These are phyloP conservation scores for Piprites chloris DNA, from an alignment of 2,113 vertebrate species.

Conservation along the genomic window DNA sequence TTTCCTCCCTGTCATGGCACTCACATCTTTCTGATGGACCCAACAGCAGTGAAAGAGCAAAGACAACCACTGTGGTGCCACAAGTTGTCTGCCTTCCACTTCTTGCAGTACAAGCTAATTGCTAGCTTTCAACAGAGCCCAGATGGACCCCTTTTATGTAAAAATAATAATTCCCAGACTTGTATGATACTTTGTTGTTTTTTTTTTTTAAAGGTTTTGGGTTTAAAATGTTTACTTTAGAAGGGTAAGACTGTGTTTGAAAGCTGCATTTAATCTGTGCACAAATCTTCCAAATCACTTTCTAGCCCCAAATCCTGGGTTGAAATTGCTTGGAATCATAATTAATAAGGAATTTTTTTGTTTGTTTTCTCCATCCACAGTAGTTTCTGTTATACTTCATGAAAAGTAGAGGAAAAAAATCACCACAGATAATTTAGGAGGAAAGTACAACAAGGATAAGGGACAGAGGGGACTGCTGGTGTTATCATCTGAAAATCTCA, in stretches of 20 bases:
- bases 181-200: background rate
- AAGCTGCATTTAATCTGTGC: background rate
- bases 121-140: background rate
- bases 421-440: background rate
- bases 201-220: background rate
- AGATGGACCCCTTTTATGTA: background rate
- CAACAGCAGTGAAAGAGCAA: background rate
- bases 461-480: background rate
- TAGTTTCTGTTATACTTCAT: background rate
- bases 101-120: background rate
- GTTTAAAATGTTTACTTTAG: background rate
- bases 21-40: constrained; percentile 4
- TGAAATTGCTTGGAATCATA: background rate
- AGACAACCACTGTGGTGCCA: background rate
- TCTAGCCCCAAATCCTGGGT: background rate
- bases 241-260: background rate
- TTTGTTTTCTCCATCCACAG: background rate
- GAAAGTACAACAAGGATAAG: background rate
- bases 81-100: background rate
- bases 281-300: background rate
- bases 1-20: background rate
- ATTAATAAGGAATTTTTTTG: background rate
- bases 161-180: background rate
- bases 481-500: constrained; percentile 15
- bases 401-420: background rate